These are phyloP conservation scores for Microchirus variegatus DNA, from an alignment of 2,797 vertebrate genomes.

Conservation along the genomic window DNA sequence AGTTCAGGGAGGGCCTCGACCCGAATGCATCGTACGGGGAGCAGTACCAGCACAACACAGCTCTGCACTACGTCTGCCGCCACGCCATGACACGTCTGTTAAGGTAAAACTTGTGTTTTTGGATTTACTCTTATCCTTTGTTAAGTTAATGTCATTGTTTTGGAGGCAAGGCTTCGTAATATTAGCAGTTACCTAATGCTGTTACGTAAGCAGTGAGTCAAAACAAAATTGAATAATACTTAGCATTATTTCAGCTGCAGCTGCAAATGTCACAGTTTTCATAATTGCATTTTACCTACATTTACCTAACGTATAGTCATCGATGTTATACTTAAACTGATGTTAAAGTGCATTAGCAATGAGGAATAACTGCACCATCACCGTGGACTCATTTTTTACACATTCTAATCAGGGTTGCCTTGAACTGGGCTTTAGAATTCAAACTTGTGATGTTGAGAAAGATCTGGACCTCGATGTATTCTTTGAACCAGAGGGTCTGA, in stretches of 20 bases:
- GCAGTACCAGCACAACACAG: slow-evolving; percentile 98
- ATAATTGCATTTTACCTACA: slow-evolving; percentile 9
- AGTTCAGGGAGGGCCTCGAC: slow-evolving; percentile 96
- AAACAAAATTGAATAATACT: slow-evolving; percentile 28
- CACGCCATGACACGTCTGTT: slow-evolving; percentile 97
- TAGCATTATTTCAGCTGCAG: slow-evolving; percentile 20
- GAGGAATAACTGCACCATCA: not conserved
- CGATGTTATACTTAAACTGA: no score
- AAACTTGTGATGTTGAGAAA: not conserved
- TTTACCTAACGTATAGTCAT: no score
- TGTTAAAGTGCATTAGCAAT: slow-evolving; percentile 1
- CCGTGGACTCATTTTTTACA: no score
- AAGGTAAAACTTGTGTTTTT: slow-evolving; percentile 77
- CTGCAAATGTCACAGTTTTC: slow-evolving; percentile 14
- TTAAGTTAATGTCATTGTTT: slow-evolving; percentile 6
- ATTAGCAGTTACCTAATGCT: slow-evolving; percentile 21
- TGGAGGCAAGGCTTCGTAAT: not conserved
- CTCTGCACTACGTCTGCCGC: slow-evolving; percentile 94
- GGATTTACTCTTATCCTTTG: not conserved
- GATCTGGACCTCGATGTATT: not conserved
- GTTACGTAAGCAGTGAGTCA: slow-evolving; percentile 27
- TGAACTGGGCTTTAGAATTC: not conserved
- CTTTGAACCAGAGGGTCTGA: not conserved
- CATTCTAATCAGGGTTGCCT: not conserved
- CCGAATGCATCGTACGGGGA: slow-evolving; percentile 98